Conservation (phyloP, 2,113 vertebrate species). For the Anser cygnoides region DNA sequence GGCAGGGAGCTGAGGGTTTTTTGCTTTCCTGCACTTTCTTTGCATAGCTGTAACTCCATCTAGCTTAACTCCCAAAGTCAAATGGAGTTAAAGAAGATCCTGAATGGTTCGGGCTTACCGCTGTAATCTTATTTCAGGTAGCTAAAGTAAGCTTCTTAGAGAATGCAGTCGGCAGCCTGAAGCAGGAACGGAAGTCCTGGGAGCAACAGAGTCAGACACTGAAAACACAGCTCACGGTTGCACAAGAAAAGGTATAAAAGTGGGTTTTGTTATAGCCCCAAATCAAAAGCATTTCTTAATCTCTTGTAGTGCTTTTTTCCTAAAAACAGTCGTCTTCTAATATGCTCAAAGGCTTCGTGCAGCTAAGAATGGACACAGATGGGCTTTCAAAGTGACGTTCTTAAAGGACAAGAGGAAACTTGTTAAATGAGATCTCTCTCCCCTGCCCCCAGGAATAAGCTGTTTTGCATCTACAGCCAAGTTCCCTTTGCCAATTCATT, state of each 20-base stretch:
- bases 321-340: not conserved
- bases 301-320: not conserved
- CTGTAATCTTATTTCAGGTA: conserved; percentile 67
- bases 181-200: conserved; percentile 79
- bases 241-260: conserved; percentile 81
- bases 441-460: not conserved
- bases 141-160: conserved; percentile 79
- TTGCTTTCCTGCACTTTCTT: not conserved
- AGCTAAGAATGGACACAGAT: not conserved
- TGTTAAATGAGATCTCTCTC: not conserved
- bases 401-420: not conserved
- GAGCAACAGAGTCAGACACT: conserved; percentile 80
- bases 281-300: not conserved
- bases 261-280: too few relatives aligned
- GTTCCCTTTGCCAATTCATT: not conserved
- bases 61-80: not conserved
- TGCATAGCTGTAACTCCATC: not conserved
- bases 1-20: not conserved
- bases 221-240: conserved; percentile 75
- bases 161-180: conserved; percentile 73
- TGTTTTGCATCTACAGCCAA: not conserved
- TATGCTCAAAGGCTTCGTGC: not conserved
- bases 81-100: not conserved
- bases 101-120: not conserved
- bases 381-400: not conserved